Base-by-base conservation (phyloP, 1,140 invertebrate species). In the Cyclina sinensis region DNA sequence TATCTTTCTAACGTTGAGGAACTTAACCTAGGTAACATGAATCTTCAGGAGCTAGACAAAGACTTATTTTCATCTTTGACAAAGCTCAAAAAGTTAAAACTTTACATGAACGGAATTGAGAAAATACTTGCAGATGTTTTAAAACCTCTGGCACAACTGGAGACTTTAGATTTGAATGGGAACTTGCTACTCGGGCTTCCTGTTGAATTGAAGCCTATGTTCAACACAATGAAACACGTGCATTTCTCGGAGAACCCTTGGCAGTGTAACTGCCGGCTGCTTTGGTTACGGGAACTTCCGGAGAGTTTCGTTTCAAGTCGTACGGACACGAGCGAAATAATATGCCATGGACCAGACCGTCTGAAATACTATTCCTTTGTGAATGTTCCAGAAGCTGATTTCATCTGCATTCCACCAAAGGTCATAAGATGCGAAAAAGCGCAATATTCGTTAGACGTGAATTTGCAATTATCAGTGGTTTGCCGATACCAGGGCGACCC, bases 401-500 rank as follows among this genome's bases (percentile, higher is more conserved):
- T 82, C 39, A 39, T 59, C 32, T 88, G 86, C n/a, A 88, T 88
- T 76, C 79, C 86, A 21, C 86, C 86, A 46, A 83, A 82, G 39
- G 68, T 88, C 37, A 24, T 88, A 16, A 46, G 62, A 57, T 88
- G 86, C 70, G 62, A 88, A 27, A 35, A 48, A 11, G 27, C 51
- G 24, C n/a, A 21, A 57, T 88, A 88, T 57, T 74, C 78, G 9
- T 32, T 88, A 27, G 65, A 81, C 27, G 79, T 82, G 1, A 73
- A 88, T 62, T 37, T 57, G 16, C 24, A 39, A 32, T 51, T 88
- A 21, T 35, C 30, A 32, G 70, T 88, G 24, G 51, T 37, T n/a
- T 90, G 89, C 62, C 39, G 59, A n/a, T 83, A 87, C 48, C 57
- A 90, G 27, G 89, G 89, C 14, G 89, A 90, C 30, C 85, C 89